Evolutionary conservation across 2,113 vertebrate genomes (phyloP).

Genomic region (Cyprinodon variegatus): DNA sequence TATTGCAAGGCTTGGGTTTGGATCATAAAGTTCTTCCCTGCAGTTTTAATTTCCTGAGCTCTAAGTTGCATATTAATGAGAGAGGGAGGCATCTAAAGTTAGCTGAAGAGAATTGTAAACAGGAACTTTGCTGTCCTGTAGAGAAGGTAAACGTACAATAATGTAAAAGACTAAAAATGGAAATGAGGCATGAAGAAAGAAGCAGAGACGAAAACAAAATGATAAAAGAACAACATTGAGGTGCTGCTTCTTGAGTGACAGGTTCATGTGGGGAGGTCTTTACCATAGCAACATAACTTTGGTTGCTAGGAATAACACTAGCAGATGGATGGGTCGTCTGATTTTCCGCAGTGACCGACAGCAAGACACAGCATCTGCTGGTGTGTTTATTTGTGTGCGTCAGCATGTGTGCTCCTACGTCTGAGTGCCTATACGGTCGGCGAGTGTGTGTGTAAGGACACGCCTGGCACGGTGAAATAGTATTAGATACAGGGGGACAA

Average conservation of each 20-base stretch:
- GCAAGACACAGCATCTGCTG: constrained; percentile 58
- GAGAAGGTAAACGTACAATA: constrained; percentile 20
- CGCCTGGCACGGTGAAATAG: constrained; percentile 80
- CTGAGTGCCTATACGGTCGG: constrained; percentile 20
- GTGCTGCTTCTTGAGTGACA: constrained; percentile 80
- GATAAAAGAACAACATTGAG: constrained; percentile 46
- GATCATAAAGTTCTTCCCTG: constrained; percentile 8
- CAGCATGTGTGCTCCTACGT: constrained; percentile 28
- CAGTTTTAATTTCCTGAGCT: constrained; percentile 6
- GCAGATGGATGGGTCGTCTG: constrained; percentile 82
- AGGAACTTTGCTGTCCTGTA: constrained; percentile 42
- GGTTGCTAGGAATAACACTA: constrained; percentile 88
- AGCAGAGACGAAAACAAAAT: neutral
- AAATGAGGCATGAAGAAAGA: constrained; percentile 6
- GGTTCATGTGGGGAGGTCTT: constrained; percentile 86
- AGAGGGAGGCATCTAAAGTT: constrained; percentile 43
- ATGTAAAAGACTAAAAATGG: constrained; percentile 9
- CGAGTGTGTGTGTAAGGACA: constrained; percentile 65
- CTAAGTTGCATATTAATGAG: constrained; percentile 16
- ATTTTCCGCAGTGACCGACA: constrained; percentile 79
- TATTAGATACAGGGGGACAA: constrained; percentile 88
- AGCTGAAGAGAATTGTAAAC: constrained; percentile 52
- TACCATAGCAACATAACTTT: constrained; percentile 82
- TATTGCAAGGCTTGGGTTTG: constrained; percentile 7
- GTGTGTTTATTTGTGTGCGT: constrained; percentile 47